Evolutionary conservation across 2,888 invertebrate species (phyloP), one percentile per base, ranked within the genome.

Genomic region (Lacanobia wlatinum): DNA sequence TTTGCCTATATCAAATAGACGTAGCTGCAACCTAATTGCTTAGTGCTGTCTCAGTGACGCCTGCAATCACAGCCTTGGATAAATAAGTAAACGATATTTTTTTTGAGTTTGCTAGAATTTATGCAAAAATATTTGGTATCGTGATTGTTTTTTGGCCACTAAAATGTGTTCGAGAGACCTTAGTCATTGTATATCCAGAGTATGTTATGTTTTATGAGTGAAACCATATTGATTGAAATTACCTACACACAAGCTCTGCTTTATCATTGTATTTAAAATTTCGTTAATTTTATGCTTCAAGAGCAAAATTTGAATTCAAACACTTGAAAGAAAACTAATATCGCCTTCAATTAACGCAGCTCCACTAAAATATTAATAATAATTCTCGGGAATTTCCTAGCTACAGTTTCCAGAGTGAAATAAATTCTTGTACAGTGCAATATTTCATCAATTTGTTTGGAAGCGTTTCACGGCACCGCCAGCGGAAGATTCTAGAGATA

Each of bases 381-480:
- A 61, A 67, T 67, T 71, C 21, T 14, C 28, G 34, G 28, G 38
- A 48, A 38, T 43, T 53, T 64, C 28, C 62, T 63, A 43, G 38
- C 53, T 43, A 58, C 58, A 66, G 69, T 73, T 82, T 82, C 63
- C 63, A 52, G 38, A 70, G 67, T 82, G 52, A 78, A 64, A 80
- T 73, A 73, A 73, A 69, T 66, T 69, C 55, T 40, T 58, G 65
- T 60, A 38, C 43, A 34, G 50, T 70, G 76, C 75, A 85, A 79
- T 84, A 82, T 84, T 84, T 82, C 71, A 81, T 72, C 77, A 84
- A 81, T 78, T 82, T 76, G 73, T 84, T 76, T 70, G 66, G 66
- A 66, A 83, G 70, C 70, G 56, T 59, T 67, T 64, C 63, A 59
- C 73, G 55, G 77, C 59, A 64, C 70, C 53, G 61, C 68, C 59